phyloP scores from a whole-genome alignment of 2,888 invertebrate species.

The Ceratothoa steindachneri region DNA sequence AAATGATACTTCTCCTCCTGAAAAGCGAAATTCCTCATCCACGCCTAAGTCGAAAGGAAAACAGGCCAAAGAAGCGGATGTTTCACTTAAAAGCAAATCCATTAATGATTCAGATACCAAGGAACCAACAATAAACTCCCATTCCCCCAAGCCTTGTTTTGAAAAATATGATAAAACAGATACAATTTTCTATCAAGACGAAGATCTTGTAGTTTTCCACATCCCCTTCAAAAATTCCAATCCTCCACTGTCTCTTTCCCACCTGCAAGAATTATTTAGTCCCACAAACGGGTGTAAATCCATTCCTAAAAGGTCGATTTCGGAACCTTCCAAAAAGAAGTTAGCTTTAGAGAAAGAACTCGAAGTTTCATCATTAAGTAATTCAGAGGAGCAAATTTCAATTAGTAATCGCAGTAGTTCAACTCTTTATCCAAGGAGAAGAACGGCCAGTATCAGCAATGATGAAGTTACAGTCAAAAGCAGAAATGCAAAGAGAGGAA shows the following conservation, averaged over 20 bases:
- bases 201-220: background rate
- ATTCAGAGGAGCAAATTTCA: background rate
- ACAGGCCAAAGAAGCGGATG: background rate
- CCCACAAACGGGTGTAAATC: too few relatives aligned
- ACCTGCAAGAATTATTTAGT: background rate
- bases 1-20: background rate
- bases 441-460: background rate
- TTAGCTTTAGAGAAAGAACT: too few relatives aligned
- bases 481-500: too few relatives aligned
- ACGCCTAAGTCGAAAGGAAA: too few relatives aligned
- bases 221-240: background rate
- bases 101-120: background rate
- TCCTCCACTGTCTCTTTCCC: background rate
- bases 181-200: background rate
- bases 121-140: too few relatives aligned
- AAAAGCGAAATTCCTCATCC: too few relatives aligned
- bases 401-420: background rate
- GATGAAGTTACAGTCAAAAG: background rate
- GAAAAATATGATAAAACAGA: background rate
- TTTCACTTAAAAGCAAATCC: background rate
- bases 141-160: too few relatives aligned
- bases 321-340: too few relatives aligned
- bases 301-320: too few relatives aligned
- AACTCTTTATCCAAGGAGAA: background rate
- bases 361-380: background rate